These are phyloP conservation scores for Andrena hattorfiana DNA, from an alignment of 2,888 invertebrate genomes.

Conservation along the genomic window DNA sequence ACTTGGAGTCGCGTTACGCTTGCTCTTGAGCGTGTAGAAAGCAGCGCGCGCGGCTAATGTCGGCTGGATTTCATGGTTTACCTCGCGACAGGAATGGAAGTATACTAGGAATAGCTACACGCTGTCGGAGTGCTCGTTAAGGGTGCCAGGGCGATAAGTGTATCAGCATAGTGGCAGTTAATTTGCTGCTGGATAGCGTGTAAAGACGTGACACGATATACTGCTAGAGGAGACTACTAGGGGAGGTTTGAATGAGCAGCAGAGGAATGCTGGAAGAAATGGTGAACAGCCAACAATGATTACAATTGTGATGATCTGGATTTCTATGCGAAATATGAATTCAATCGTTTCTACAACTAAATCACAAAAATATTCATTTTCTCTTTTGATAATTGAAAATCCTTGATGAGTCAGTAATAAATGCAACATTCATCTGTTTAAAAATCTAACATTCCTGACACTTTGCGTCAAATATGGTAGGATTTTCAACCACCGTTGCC, in stretches of 20 bases:
- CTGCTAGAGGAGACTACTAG: background rate
- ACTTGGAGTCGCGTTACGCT: conserved; percentile 3
- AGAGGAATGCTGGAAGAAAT: background rate
- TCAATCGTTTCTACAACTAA: no score
- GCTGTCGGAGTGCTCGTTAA: background rate
- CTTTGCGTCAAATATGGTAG: background rate
- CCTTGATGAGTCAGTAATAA: no score
- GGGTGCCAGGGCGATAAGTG: background rate
- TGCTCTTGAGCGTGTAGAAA: background rate
- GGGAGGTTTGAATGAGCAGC: background rate
- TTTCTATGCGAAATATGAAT: background rate
- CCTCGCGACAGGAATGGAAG: background rate
- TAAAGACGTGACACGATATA: no score
- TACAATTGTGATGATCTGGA: no score
- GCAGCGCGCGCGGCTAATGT: background rate
- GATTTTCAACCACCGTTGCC: background rate
- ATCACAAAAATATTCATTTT: no score
- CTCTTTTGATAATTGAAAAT: no score
- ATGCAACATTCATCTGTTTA: background rate
- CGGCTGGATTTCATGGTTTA: background rate
- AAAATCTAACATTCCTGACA: background rate
- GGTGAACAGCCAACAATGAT: background rate
- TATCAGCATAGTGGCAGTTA: background rate
- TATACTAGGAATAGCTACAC: background rate
- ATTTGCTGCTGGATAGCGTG: no score